Percentiles rank a stretch among this genome's conserved stretches.
Evolutionary conservation across 2,888 invertebrate genomes (phyloP).

Genomic region (Phaedon cochleariae): DNA sequence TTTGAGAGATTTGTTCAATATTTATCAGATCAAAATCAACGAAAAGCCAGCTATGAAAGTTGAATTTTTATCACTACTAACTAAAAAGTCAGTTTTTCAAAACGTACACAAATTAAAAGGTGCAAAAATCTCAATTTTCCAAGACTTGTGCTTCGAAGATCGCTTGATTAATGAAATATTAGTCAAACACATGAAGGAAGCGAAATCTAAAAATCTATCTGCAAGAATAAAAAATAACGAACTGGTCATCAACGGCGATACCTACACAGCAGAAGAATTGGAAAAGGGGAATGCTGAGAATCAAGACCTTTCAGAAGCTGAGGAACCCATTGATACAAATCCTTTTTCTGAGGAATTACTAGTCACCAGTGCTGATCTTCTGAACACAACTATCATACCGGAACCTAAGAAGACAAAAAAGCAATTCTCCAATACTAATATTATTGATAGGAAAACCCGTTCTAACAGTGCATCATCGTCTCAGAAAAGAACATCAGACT

Average conservation of each 20-base stretch:
- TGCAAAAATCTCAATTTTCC: neutral
- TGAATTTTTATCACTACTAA: neutral
- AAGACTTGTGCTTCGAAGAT: conserved; percentile 7
- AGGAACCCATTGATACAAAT: neutral
- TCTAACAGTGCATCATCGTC: no score
- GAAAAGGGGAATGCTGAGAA: neutral
- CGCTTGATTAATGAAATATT: neutral
- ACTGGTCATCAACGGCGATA: neutral
- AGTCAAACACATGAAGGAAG: conserved; percentile 3
- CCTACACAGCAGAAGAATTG: conserved; percentile 4
- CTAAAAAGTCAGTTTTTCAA: neutral
- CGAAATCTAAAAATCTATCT: neutral
- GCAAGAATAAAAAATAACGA: neutral
- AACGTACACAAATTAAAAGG: neutral
- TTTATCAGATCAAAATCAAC: neutral
- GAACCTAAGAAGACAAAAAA: no score
- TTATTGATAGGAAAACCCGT: no score
- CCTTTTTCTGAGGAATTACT: neutral
- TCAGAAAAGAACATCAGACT: no score
- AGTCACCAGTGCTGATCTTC: no score
- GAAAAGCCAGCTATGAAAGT: neutral
- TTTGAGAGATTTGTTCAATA: neutral
- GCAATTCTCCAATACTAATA: no score
- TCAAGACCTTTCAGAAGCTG: neutral
- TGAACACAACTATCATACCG: no score